Percentiles rank a stretch among this genome's conserved stretches.
Evolutionary conservation across 2,888 invertebrate genomes (phyloP).

Genomic region (Hipparchia semele): DNA sequence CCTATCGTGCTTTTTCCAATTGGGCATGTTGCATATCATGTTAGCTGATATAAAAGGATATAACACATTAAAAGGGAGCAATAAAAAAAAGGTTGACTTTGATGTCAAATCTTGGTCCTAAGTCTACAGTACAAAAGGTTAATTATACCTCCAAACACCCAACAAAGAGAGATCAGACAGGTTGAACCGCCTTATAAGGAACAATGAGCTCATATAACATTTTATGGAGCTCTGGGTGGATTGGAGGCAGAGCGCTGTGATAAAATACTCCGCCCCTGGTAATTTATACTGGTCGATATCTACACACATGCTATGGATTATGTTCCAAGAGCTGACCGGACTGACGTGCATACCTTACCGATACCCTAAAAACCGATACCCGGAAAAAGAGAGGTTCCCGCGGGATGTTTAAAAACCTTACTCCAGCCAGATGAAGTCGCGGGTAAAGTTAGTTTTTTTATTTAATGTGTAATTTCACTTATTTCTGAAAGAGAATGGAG

Average conservation of each 20-base stretch:
- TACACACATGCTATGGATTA: not conserved
- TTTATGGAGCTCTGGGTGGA: slow-evolving; percentile 45
- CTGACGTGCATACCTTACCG: too few species aligned
- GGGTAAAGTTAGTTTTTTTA: too few species aligned
- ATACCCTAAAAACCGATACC: too few species aligned
- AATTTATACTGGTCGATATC: slow-evolving; percentile 32
- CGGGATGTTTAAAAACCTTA: too few species aligned
- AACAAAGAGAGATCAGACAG: slow-evolving; percentile 31
- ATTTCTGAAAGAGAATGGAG: not conserved
- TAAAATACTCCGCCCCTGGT: slow-evolving; percentile 38
- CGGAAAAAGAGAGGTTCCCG: too few species aligned
- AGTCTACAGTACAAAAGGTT: slow-evolving; percentile 8
- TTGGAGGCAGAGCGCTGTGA: slow-evolving; percentile 33
- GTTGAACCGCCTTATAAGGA: slow-evolving; percentile 35
- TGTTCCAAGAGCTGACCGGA: too few species aligned
- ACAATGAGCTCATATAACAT: slow-evolving; percentile 51
- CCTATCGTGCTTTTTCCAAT: not conserved
- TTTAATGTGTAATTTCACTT: too few species aligned
- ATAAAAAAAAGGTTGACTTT: not conserved
- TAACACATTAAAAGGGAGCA: not conserved
- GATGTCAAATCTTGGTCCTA: not conserved
- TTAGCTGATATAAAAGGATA: not conserved
- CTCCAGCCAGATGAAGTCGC: too few species aligned
- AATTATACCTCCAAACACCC: slow-evolving; percentile 16
- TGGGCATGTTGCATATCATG: not conserved